A percentile compares a stretch with the other conserved stretches of the same genome.
Evolutionary conservation across 1,140 invertebrate genomes (phyloP).

Genomic region (Akabosia matsudoensis): DNA sequence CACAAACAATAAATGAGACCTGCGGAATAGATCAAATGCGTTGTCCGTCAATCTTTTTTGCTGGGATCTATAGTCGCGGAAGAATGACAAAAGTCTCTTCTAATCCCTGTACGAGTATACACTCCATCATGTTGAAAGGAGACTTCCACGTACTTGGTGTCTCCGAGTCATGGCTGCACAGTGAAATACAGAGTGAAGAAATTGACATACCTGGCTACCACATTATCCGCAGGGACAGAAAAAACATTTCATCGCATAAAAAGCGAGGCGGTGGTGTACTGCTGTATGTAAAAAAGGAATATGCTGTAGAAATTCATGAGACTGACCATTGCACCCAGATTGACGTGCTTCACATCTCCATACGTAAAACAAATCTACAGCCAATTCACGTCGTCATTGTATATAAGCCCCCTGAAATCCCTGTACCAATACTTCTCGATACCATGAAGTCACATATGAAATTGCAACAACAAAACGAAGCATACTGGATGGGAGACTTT

Average conservation of each 20-base stretch:
- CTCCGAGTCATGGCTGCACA: background rate
- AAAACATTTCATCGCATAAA: background rate
- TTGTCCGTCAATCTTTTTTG: no score
- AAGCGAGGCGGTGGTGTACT: background rate
- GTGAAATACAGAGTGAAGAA: background rate
- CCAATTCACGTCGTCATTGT: background rate
- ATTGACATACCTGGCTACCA: background rate
- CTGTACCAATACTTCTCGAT: background rate
- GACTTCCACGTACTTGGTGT: background rate
- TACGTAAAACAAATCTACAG: background rate
- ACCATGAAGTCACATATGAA: background rate
- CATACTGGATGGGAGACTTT: background rate
- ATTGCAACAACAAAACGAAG: background rate
- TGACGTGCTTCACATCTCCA: background rate
- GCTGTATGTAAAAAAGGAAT: background rate
- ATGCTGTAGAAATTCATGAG: background rate
- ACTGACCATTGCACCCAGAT: background rate
- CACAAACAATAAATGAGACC: no score
- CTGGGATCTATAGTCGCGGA: no score
- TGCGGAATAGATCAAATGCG: no score
- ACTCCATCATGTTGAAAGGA: no score
- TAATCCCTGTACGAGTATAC: no score
- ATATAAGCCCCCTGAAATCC: background rate
- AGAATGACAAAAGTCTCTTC: no score
- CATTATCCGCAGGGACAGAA: background rate